A percentile compares a stretch with the other conserved stretches of the same genome.
These are phyloP conservation scores for Hypotaenidia okinawae DNA, from an alignment of 2,797 vertebrate genomes.

Conservation along the genomic window DNA sequence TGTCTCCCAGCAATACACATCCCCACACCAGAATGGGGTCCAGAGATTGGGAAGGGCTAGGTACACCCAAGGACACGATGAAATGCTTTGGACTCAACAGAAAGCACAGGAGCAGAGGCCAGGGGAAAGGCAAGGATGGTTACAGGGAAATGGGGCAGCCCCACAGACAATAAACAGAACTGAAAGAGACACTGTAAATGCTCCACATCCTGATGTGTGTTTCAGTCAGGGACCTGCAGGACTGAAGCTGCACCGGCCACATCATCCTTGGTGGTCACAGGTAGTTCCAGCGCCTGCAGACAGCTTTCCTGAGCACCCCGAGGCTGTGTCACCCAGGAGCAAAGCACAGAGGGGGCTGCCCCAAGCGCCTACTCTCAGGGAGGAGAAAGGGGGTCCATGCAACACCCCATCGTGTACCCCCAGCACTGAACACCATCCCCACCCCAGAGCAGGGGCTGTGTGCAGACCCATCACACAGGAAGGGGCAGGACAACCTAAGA, in stretches of 20 bases:
- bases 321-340: background rate
- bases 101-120: background rate
- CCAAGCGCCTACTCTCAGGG: fast-evolving
- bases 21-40: background rate
- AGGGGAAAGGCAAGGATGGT: fast-evolving
- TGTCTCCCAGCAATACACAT: background rate
- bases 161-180: background rate
- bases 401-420: background rate
- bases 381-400: background rate
- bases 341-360: background rate
- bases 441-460: background rate
- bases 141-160: background rate
- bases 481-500: background rate
- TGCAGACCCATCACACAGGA: fast-evolving
- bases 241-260: background rate
- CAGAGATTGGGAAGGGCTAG: background rate
- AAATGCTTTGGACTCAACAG: background rate
- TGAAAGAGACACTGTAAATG: background rate
- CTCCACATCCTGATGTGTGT: background rate
- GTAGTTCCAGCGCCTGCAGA: background rate
- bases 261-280: background rate
- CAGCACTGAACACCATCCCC: fast-evolving
- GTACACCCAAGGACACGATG: background rate
- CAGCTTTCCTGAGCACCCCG: background rate
- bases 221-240: background rate